Evolutionary conservation across 2,113 vertebrate genomes (phyloP), one percentile per base, ranked within the genome.

Genomic region (Perca schrenkii): DNA sequence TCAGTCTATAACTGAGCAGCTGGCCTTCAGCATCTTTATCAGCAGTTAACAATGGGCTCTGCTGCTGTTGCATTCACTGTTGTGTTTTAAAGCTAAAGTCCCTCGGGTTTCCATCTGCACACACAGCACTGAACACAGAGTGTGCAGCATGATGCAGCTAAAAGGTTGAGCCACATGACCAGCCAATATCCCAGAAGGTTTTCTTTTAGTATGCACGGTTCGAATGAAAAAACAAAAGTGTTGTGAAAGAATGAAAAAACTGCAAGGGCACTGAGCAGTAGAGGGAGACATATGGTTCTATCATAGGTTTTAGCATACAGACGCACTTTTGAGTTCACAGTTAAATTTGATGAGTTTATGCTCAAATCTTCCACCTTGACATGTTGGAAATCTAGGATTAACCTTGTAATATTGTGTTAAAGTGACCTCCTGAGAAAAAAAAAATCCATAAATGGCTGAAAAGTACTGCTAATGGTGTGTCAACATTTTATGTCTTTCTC

Each of bases 101-200:
- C 86, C 78, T 12, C 8, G 83, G 90, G 85, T 75, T 80, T 85
- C 86, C 72, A 71, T 86, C 75, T 91, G 92, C 91, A 78, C 82
- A 88, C 91, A 78, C 91, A 89, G 89, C 89, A 87, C 17, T 17
- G 8, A 86, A 25, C 86, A 77, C 67, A 40, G 61, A 87, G 54
- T 40, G 43, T 68, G 82, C 88, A 73, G 70, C 62, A 11, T 69
- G 69, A 78, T 88, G 92, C 91, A 91, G 67, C 84, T 87, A 66
- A 86, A 82, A 89, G 78, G 84, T 88, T 86, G 83, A 80, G 50
- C 73, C 71, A 61, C 76, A 82, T 71, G 75, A 83, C 68, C 69
- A 40, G 63, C 78, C 74, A 54, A 71, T 86, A 74, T 79, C 85
- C 86, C 81, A 50, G 46, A 72, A 85, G 85, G 47, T 78, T 78